Evolutionary conservation across 2,888 invertebrate genomes (phyloP).

Genomic region (Sphaeridia pumilis): DNA sequence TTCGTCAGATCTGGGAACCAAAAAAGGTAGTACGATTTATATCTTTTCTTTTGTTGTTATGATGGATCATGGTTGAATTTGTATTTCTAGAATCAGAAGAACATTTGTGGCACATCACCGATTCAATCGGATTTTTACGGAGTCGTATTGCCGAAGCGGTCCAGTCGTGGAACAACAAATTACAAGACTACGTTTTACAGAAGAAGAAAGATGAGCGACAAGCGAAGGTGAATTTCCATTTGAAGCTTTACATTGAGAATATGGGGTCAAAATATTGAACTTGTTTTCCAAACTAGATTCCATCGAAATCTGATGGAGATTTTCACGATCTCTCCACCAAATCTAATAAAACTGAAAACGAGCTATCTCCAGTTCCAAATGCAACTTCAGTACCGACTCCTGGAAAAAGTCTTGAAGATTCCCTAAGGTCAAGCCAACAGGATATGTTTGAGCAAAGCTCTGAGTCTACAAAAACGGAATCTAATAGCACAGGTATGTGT

Average conservation of each 20-base stretch:
- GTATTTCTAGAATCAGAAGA: conserved; percentile 28
- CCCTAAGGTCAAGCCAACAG: conserved; percentile 15
- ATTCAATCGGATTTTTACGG: conserved; percentile 53
- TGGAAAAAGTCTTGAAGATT: conserved; percentile 25
- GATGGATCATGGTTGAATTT: not conserved
- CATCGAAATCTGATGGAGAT: conserved; percentile 17
- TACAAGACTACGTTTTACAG: conserved; percentile 41
- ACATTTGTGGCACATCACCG: conserved; percentile 47
- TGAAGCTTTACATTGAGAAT: too few relatives aligned
- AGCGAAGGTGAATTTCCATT: conserved; percentile 29
- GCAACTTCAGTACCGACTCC: not conserved
- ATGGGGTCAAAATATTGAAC: not conserved
- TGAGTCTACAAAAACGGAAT: too few relatives aligned
- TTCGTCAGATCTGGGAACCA: conserved; percentile 44
- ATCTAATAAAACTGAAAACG: conserved; percentile 27
- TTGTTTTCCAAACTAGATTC: not conserved
- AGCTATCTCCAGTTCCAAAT: conserved; percentile 5
- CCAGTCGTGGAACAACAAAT: conserved; percentile 53
- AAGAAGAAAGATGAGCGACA: conserved; percentile 41
- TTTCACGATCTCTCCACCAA: conserved; percentile 8
- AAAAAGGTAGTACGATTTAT: conserved; percentile 21
- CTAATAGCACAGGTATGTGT: too few relatives aligned
- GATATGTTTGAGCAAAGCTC: conserved; percentile 9
- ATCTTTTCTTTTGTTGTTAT: not conserved
- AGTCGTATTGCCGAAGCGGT: conserved; percentile 57